Evolutionary conservation across 2,113 vertebrate genomes (phyloP), one percentile per base, ranked within the genome.

Genomic region (Castor canadensis): DNA sequence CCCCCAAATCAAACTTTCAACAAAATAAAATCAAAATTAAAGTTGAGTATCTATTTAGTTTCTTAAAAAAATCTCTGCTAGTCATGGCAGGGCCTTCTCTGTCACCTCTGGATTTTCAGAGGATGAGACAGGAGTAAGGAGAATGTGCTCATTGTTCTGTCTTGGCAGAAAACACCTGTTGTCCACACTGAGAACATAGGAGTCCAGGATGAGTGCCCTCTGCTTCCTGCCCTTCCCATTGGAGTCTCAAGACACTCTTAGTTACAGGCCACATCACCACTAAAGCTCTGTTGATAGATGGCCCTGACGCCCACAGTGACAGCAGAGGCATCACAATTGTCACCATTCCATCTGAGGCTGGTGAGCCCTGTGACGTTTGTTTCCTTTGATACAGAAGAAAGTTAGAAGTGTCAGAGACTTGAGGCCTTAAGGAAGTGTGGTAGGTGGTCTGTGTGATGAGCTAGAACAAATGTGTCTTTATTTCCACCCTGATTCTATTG

Each of bases 381-480:
- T 80, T 76, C 90, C 30, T 96, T 88, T 89, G 91, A 95, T 73
- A 84, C 45, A 54, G 73, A 91, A 47, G 79, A 67, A n/a, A 89
- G 38, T 38, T 45, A 79, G 67, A 9, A 76, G 60, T 86, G 64
- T 89, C 58, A 71, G 85, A 62, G 32, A 35, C 35, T 43, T n/a
- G 66, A 82, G 45, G 52, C 40, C 54, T 69, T 24, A 13, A 62
- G 28, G 85, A 49, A 58, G 62, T 87, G 38, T 80, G 47, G 84
- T 72, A 94, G 81, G 95, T 62, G 60, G 93, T 87, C 87, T 90
- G 60, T 22, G 62, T 49, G 72, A 66, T 43, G 67, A 90, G 35
- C 66, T 49, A 49, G 88, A 84, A 83, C 76, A 95, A 60, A 87
- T 45, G 88, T 60, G 9, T 9, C 52, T 49, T 92, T 93, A 64